Conservation (phyloP, 2,888 invertebrate genomes). For the Drosophila ustulata region DNA sequence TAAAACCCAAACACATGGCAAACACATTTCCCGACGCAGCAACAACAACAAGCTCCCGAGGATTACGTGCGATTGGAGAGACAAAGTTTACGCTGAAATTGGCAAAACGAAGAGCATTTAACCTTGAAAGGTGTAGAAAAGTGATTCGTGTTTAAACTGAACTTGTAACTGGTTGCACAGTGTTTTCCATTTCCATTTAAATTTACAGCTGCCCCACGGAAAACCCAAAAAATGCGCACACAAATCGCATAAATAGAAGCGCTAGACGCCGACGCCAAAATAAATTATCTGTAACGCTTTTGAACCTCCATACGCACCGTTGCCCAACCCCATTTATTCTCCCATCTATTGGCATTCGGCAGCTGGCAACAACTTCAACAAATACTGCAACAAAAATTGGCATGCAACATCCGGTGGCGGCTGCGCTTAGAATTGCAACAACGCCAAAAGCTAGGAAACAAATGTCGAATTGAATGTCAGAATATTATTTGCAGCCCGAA, state of each 20-base stretch:
- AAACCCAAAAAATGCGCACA: conserved; percentile 62
- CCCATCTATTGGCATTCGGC: conserved; percentile 11
- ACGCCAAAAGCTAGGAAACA: conserved; percentile 61
- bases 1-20: conserved; percentile 27
- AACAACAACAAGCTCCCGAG: conserved; percentile 22
- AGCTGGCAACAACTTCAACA: conserved; percentile 36
- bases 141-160: conserved; percentile 24
- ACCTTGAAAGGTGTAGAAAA: conserved; percentile 59
- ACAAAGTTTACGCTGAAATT: conserved; percentile 49
- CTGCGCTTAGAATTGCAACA: conserved; percentile 74
- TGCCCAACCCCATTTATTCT: background rate
- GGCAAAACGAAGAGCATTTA: conserved; percentile 37
- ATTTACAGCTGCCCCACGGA: conserved; percentile 36
- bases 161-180: background rate
- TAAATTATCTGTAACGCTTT: conserved; percentile 72
- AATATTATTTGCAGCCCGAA: conserved; percentile 67
- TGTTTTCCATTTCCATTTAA: conserved; percentile 37
- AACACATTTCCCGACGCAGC: conserved; percentile 22
- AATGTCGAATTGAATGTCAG: conserved; percentile 79
- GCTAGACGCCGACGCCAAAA: conserved; percentile 68
- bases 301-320: conserved; percentile 11
- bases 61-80: conserved; percentile 47
- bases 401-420: conserved; percentile 77
- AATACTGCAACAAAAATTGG: conserved; percentile 64
- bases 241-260: conserved; percentile 72